phyloP scores from a whole-genome alignment of 2,888 invertebrate species.

The Netelia melanura region DNA sequence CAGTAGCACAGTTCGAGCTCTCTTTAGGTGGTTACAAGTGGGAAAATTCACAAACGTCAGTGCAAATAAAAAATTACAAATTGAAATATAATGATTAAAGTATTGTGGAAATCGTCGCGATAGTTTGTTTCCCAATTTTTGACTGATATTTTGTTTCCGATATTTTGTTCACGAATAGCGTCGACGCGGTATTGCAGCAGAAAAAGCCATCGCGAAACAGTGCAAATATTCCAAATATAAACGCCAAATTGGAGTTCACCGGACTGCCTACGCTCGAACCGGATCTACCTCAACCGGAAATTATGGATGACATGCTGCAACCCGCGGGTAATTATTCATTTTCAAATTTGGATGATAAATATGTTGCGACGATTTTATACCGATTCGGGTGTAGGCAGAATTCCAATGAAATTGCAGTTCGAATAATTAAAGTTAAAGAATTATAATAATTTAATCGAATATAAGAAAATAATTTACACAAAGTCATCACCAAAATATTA shows the following conservation, averaged over 20 bases:
- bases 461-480: too few species aligned
- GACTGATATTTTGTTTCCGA: neutral
- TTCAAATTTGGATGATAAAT: neutral
- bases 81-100: neutral
- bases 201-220: constrained; percentile 80
- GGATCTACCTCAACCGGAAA: constrained; percentile 80
- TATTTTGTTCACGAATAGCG: constrained; percentile 74
- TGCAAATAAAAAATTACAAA: constrained; percentile 47
- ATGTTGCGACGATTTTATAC: too few species aligned
- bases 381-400: too few species aligned
- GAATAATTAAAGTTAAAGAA: constrained; percentile 17
- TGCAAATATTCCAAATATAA: constrained; percentile 82
- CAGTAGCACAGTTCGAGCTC: constrained; percentile 85
- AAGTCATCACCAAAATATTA: constrained; percentile 6
- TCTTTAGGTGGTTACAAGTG: constrained; percentile 85
- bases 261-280: constrained; percentile 83
- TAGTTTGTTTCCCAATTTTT: neutral
- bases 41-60: constrained; percentile 84
- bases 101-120: neutral
- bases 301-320: constrained; percentile 74
- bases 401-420: constrained; percentile 14
- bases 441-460: constrained; percentile 34
- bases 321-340: constrained; percentile 74
- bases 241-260: constrained; percentile 84
- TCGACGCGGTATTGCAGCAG: constrained; percentile 84